Base-by-base conservation (phyloP, 2,888 invertebrate genomes). In the Steinernema hermaphroditum region DNA sequence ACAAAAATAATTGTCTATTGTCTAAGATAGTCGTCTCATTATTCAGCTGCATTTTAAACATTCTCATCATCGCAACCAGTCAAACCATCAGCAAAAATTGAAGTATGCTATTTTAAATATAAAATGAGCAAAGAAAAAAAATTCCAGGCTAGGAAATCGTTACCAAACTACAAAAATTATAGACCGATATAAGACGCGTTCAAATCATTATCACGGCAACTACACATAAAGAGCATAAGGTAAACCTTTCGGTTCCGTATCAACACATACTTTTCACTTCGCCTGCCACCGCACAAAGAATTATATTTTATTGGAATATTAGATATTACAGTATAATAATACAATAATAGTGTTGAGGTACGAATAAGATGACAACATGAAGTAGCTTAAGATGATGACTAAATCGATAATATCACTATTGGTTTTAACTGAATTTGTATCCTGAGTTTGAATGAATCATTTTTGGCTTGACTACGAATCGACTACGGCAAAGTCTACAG, bases 211-310 rank as follows among this genome's bases (percentile, higher is more conserved):
- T 32, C 62, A 62, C 24, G 62, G 37, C 4, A 37, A 37, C 6
- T 8, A 8, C 37, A 12, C 37, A 12, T 8, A 37, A 37, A 37
- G 12, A 37, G 37, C 6, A 37, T 37, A 37, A 62, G 62, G 32
- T 62, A 62, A 29, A 62, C 62, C 62, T 4, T 62, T 32, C 62
- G 62, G 62, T 62, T n/a, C 62, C 62, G 22, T 16, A 16, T 32
- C 16, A 27, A 29, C 46, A 6, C 27, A 32, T 16, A 29, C 32
- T 16, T 29, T 32, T 62, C 14, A 2, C 27, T 6, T 29, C 32
- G 16, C 22, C 32, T 32, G n/a, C 62, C 27, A 9, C 46, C 62
- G 27, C 27, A 32, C 2, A 32, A 29, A 62, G 6, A 32, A 62
- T 62, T 12, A 62, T 62, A 34, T 62, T 62, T 37, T 62, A 62